Percentiles rank a stretch among this genome's conserved stretches.
These are phyloP conservation scores for Popillia japonica DNA, from an alignment of 1,140 invertebrate genomes.

Conservation along the genomic window DNA sequence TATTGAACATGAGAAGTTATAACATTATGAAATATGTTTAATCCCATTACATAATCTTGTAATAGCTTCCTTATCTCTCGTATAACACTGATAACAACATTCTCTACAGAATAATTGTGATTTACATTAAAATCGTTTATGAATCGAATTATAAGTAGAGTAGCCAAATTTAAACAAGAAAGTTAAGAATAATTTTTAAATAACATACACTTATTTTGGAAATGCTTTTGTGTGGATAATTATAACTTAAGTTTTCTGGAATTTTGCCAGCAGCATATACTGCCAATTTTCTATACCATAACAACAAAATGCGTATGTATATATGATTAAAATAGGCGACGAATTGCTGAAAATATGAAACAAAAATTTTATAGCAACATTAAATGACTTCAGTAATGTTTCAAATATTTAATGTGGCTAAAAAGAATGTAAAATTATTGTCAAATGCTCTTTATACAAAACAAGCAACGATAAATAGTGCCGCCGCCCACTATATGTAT, in stretches of 20 bases:
- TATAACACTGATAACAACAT: background rate
- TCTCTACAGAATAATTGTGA: background rate
- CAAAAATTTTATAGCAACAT: too few relatives aligned
- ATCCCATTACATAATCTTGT: background rate
- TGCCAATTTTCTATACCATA: background rate
- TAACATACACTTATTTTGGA: background rate
- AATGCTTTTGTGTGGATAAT: background rate
- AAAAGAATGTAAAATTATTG: too few relatives aligned
- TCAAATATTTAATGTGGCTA: too few relatives aligned
- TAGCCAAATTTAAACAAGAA: background rate
- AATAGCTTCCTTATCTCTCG: background rate
- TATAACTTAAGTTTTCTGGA: background rate
- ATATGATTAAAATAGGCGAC: background rate
- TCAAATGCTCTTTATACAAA: too few relatives aligned
- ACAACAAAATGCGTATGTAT: background rate
- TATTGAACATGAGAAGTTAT: background rate
- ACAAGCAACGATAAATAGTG: too few relatives aligned
- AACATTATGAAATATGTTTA: background rate
- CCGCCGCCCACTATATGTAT: too few relatives aligned
- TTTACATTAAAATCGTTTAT: too few relatives aligned
- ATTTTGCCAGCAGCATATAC: background rate
- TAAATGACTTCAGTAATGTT: too few relatives aligned
- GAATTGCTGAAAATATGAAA: too few relatives aligned
- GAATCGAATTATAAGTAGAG: too few relatives aligned
- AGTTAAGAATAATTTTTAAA: background rate